Evolutionary conservation across 2,888 invertebrate species (phyloP), one percentile per base, ranked within the genome.

Genomic region (Mechanitis mazaeus): DNA sequence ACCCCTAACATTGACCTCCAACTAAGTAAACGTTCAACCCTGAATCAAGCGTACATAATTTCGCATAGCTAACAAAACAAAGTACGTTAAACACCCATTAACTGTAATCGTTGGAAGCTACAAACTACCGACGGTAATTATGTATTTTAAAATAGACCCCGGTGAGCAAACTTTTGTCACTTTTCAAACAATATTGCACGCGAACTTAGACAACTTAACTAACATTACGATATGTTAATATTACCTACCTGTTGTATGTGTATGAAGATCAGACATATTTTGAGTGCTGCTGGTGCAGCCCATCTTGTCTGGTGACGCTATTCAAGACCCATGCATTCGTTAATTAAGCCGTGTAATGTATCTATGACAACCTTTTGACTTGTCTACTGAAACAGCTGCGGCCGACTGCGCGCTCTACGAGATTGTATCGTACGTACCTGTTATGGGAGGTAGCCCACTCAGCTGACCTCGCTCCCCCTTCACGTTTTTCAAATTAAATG

Each of bases 391-490:
- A 77, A 75, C 75, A 76, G 72, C 79, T 73, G 70, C 74, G 79
- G 75, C 78, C 79, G 80, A 85, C 87, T 87, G 84, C 71, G 69
- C 72, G 70, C 64, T 67, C 68, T 64, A 69, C 57, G 68, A 87
- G 89, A 89, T 88, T 79, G 85, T 88, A 89, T 88, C 89, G 85
- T 80, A 75, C 75, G 80, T 75, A 77, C 80, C 80, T 83, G 83
- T 83, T 85, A 86, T 79, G 79, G 85, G 78, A 83, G 86, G 86
- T 80, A 81, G 81, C 81, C 81, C 80, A 82, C 85, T 83, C 81
- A 80, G 80, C 82, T 86, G 89, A 89, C 89, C 89, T 89, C 88
- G 88, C 87, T 84, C 86, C 89, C 89, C 88, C 87, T 83, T 87
- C 86, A 86, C 87, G 87, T 87, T 89, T 88, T 88, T 85, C 82